These are phyloP conservation scores for Habropoda laboriosa DNA, from an alignment of 1,140 invertebrate genomes.

Conservation along the genomic window DNA sequence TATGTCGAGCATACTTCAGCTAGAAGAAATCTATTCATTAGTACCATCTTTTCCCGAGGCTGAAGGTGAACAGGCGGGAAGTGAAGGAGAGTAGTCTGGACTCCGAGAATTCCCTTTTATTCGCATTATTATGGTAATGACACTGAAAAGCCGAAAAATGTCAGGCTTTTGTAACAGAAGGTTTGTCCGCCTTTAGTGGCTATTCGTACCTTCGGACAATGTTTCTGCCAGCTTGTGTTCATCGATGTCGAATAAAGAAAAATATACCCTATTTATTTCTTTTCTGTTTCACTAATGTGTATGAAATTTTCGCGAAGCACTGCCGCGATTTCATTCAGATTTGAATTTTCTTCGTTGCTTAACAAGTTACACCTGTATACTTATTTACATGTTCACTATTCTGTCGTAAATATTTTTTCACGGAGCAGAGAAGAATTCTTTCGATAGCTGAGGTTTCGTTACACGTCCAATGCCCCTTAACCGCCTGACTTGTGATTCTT, in stretches of 20 bases:
- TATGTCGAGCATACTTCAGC: slow-evolving; percentile 8
- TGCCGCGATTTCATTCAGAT: background rate
- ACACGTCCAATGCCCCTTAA: too few relatives aligned
- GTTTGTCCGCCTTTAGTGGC: slow-evolving; percentile 75
- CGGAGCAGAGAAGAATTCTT: too few relatives aligned
- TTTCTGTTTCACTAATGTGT: background rate
- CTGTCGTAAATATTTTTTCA: too few relatives aligned
- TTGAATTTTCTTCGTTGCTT: background rate
- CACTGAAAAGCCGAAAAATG: slow-evolving; percentile 79
- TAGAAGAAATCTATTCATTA: slow-evolving; percentile 53
- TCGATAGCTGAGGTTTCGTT: too few relatives aligned
- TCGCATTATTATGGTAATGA: slow-evolving; percentile 81
- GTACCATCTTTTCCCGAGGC: slow-evolving; percentile 38
- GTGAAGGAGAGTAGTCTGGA: slow-evolving; percentile 63
- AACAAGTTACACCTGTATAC: too few relatives aligned
- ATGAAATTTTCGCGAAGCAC: background rate
- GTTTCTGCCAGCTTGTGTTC: slow-evolving; percentile 39
- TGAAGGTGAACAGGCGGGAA: slow-evolving; percentile 46
- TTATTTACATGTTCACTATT: too few relatives aligned
- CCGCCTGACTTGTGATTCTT: too few relatives aligned
- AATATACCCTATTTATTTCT: slow-evolving; percentile 7
- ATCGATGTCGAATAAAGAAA: slow-evolving; percentile 41
- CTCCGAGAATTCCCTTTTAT: slow-evolving; percentile 78
- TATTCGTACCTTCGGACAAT: slow-evolving; percentile 52
- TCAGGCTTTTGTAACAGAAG: slow-evolving; percentile 79